phyloP scores from a whole-genome alignment of 2,797 vertebrate species.

The Chelon labrosus region DNA sequence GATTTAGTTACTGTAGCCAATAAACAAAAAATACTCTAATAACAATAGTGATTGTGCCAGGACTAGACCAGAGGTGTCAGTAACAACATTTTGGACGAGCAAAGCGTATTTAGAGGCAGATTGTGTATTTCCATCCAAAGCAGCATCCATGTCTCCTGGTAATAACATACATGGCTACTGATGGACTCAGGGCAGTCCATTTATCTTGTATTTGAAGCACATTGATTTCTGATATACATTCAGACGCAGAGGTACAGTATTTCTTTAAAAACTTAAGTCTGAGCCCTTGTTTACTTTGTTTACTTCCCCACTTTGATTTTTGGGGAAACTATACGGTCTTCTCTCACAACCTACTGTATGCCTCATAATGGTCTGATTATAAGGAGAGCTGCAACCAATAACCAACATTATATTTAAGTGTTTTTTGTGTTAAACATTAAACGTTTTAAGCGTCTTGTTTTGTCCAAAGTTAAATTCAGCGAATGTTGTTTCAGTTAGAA shows the following conservation, averaged over 20 bases:
- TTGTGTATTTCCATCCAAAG: slow-evolving; percentile 29
- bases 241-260: background rate
- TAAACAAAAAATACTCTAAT: background rate
- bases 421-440: too few species aligned
- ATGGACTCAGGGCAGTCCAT: background rate
- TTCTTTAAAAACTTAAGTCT: background rate
- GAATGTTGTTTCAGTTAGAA: too few species aligned
- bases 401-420: too few species aligned
- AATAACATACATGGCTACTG: slow-evolving; percentile 5
- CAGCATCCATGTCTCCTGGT: slow-evolving; percentile 33
- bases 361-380: too few species aligned
- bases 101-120: slow-evolving; percentile 21
- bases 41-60: slow-evolving; percentile 3
- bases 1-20: background rate
- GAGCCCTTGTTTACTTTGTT: background rate
- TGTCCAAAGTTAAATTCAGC: too few species aligned
- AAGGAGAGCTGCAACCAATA: too few species aligned
- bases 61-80: background rate
- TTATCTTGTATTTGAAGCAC: background rate
- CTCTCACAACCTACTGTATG: too few species aligned
- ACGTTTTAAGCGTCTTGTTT: too few species aligned
- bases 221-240: background rate
- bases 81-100: slow-evolving; percentile 5
- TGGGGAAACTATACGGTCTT: too few species aligned
- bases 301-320: too few species aligned